Evolutionary conservation across 2,113 vertebrate species (phyloP).

Genomic region (Sander lucioperca): DNA sequence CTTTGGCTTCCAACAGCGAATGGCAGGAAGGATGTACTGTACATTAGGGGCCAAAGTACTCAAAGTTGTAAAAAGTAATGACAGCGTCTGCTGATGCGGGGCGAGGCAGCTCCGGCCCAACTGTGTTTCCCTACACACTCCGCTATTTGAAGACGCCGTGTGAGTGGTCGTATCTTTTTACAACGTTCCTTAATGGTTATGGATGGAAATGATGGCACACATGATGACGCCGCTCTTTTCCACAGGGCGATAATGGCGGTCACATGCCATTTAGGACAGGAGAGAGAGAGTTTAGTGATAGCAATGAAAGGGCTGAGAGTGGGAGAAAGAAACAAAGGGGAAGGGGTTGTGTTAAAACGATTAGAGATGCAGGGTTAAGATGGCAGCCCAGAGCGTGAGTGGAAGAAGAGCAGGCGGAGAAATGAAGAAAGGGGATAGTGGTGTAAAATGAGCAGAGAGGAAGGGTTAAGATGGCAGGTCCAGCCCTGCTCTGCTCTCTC

Average conservation of each 20-base stretch:
- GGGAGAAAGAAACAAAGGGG: constrained; percentile 18
- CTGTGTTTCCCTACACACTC: constrained; percentile 45
- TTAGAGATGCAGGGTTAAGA: constrained; percentile 60
- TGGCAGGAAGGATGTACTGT: constrained; percentile 74
- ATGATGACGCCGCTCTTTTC: constrained; percentile 71
- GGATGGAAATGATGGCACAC: constrained; percentile 72
- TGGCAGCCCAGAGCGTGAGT: constrained; percentile 27
- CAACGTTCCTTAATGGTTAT: constrained; percentile 74
- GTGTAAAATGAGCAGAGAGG: constrained; percentile 66
- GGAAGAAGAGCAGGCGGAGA: constrained; percentile 35
- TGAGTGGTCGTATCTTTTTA: constrained; percentile 79
- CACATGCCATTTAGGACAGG: constrained; percentile 58
- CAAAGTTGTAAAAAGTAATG: constrained; percentile 76
- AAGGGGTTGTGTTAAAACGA: constrained; percentile 48
- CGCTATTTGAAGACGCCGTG: constrained; percentile 69
- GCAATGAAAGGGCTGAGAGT: constrained; percentile 43
- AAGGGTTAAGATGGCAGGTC: constrained; percentile 72
- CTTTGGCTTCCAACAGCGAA: constrained; percentile 36
- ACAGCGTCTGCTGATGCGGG: constrained; percentile 58
- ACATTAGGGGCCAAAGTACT: constrained; percentile 74
- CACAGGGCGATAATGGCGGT: constrained; percentile 69
- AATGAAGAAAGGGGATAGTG: constrained; percentile 33
- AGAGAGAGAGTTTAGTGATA: constrained; percentile 53
- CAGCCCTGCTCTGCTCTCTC: constrained; percentile 39
- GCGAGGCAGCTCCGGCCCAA: constrained; percentile 47